Evolutionary conservation across 2,797 vertebrate species (phyloP), one percentile per base, ranked within the genome.

Genomic region (Myotis findleyi): DNA sequence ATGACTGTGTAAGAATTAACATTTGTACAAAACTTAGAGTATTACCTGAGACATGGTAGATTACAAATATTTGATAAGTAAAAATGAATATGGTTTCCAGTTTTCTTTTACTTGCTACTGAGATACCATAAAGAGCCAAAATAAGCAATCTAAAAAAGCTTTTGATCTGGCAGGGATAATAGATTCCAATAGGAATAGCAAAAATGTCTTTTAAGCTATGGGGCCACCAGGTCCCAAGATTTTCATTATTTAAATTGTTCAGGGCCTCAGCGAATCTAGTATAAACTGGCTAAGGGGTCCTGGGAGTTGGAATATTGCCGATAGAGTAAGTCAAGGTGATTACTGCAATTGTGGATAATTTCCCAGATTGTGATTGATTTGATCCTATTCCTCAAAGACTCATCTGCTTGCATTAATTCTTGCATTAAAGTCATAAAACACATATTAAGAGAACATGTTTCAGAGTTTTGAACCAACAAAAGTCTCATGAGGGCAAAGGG

Each of bases 161-260:
- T 80, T 30, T 49, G 77, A 71, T 6, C 44, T 36, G 23, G 7
- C 4, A 41, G 27, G 23, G 12, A 59, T 14, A 90, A 69, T 33
- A 59, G 3, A 91, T 59, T 91, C 25, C 21, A 51, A 23, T 2
- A 73, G 27, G 7, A 82, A 89, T 49, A 53, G 33, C 13, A 85
- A 88, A 36, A 47, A 7, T 53, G 4, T 53, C 47, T 82, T 36
- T 53, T 87, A 82, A 86, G 36, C 13, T 51, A 47, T 20, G 2
- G 62, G 87, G 11, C 5, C 55, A 62, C 7, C 44, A 85, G 30
- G 33, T 89, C 27, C 44, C 41, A 71, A 25, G 33, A 57, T 85
- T 92, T 83, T 68, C 27, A 49, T 59, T 68, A 85, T 83, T 81
- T 62, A 95, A 90, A 82, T 81, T 92, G 20, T 81, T 59, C 44